Percentiles rank a stretch among this genome's conserved stretches.
phyloP scores from a whole-genome alignment of 2,113 vertebrate genomes.

The Hypanus sabinus region DNA sequence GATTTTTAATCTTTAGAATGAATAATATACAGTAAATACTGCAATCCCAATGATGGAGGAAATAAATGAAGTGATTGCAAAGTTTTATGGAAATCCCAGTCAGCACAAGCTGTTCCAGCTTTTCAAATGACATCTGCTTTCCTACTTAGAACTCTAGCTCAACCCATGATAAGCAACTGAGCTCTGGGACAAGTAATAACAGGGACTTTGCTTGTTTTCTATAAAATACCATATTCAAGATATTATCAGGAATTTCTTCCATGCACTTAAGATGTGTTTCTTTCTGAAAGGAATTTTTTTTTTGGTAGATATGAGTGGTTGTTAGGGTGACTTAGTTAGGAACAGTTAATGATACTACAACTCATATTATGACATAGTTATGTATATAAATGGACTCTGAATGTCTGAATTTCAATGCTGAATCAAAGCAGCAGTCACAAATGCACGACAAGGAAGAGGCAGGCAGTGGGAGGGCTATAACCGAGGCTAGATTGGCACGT shows the following conservation, averaged over 20 bases:
- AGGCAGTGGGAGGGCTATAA: neutral
- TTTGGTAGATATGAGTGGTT: neutral
- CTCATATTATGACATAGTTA: neutral
- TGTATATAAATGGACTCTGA: neutral
- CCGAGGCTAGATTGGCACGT: neutral
- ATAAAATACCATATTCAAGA: neutral
- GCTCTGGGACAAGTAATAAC: neutral
- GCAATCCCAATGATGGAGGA: neutral
- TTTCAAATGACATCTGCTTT: neutral
- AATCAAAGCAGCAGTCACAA: neutral
- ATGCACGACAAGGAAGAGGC: neutral
- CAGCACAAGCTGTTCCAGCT: neutral
- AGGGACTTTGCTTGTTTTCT: neutral
- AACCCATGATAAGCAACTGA: neutral
- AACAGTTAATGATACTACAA: neutral
- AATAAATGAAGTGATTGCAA: neutral
- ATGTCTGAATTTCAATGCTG: neutral
- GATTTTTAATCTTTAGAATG: too few relatives aligned
- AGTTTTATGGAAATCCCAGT: neutral
- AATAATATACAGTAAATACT: neutral
- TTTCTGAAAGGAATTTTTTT: neutral
- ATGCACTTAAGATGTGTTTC: neutral
- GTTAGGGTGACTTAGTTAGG: neutral
- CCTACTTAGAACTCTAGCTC: neutral
- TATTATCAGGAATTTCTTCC: neutral